phyloP scores from a whole-genome alignment of 1,140 invertebrate species.

The Drosophila elegans region DNA sequence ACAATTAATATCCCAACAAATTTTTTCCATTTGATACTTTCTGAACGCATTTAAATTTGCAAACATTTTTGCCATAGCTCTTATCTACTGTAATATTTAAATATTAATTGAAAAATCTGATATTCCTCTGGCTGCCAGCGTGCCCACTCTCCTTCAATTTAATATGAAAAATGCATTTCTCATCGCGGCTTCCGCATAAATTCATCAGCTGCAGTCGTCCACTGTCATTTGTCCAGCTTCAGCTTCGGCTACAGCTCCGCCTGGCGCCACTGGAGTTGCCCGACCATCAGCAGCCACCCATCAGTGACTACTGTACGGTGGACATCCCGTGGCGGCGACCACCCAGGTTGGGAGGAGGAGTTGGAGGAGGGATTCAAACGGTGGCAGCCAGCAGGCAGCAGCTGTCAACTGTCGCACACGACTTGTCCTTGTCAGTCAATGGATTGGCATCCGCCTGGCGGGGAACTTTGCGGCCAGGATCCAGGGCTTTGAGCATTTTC shows the following conservation, averaged over 20 bases:
- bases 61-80: neutral
- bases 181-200: conserved; percentile 71
- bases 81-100: conserved; percentile 34
- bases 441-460: conserved; percentile 46
- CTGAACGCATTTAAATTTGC: neutral
- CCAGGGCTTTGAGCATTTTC: conserved; percentile 64
- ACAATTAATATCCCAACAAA: no score
- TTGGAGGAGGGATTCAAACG: conserved; percentile 47
- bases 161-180: conserved; percentile 80
- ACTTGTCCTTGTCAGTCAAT: conserved; percentile 81
- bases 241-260: conserved; percentile 37
- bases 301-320: conserved; percentile 46
- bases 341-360: conserved; percentile 19
- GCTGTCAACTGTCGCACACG: conserved; percentile 82
- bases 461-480: conserved; percentile 28
- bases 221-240: conserved; percentile 71
- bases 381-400: conserved; percentile 73
- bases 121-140: conserved; percentile 25
- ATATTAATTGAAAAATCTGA: conserved; percentile 55
- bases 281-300: conserved; percentile 38
- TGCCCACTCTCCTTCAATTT: conserved; percentile 56
- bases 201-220: conserved; percentile 73
- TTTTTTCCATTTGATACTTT: neutral
- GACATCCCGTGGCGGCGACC: conserved; percentile 44
- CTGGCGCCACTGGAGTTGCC: neutral